Percentiles rank a stretch among this genome's conserved stretches.
These are phyloP conservation scores for Tylochromis polylepis DNA, from an alignment of 2,113 vertebrate genomes.

Conservation along the genomic window DNA sequence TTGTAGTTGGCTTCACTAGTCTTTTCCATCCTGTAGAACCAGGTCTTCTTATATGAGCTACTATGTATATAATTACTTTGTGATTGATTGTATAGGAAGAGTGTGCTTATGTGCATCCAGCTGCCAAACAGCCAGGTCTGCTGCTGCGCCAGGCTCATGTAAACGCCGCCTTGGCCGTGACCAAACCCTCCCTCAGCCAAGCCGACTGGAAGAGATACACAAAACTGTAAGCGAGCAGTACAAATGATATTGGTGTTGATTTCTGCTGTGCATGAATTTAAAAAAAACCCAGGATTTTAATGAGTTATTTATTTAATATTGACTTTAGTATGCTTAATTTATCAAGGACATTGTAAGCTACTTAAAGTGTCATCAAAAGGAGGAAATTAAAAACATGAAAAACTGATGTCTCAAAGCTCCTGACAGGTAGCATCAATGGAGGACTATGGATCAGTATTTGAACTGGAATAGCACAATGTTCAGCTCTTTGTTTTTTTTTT, in stretches of 20 bases:
- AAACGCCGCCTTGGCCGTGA: constrained; percentile 75
- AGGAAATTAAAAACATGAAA: neutral
- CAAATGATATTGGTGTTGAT: neutral
- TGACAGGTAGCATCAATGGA: neutral
- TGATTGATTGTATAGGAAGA: constrained; percentile 16
- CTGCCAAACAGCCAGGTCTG: constrained; percentile 64
- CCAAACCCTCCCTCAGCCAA: constrained; percentile 82
- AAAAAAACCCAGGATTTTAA: neutral
- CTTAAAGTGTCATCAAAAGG: neutral
- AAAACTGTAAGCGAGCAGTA: constrained; percentile 81
- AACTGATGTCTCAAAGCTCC: neutral
- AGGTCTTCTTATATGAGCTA: neutral
- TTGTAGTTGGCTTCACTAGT: neutral
- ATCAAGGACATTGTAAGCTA: neutral
- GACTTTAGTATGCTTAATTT: neutral
- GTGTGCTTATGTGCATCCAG: constrained; percentile 41
- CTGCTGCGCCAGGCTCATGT: constrained; percentile 79
- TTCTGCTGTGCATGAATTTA: neutral
- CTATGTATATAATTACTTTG: neutral
- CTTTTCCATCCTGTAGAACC: neutral
- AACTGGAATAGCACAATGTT: neutral
- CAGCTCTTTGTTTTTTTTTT: neutral
- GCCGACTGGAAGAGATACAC: constrained; percentile 85
- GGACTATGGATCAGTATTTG: neutral
- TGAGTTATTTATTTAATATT: neutral